A percentile compares a stretch with the other conserved stretches of the same genome.
phyloP scores from a whole-genome alignment of 2,113 vertebrate species.

The Echinops telfairi region DNA sequence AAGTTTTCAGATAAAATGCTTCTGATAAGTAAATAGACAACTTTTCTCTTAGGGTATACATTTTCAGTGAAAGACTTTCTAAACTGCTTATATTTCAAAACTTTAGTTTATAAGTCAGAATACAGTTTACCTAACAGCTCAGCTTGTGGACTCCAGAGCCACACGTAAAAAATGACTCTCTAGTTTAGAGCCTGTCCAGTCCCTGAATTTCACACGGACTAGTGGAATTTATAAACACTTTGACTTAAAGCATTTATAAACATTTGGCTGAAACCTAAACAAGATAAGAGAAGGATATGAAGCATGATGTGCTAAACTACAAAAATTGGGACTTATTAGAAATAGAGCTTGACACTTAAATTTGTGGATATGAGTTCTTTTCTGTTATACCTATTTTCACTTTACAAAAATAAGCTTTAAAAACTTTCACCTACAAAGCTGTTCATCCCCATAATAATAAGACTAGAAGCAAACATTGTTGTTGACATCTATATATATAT shows the following conservation, averaged over 20 bases:
- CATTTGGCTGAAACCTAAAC: background rate
- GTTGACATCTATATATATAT: background rate
- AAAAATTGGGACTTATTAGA: background rate
- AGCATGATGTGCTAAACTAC: background rate
- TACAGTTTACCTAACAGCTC: conserved; percentile 70
- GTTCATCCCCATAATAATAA: background rate
- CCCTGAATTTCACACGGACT: conserved; percentile 22
- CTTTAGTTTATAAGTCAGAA: conserved; percentile 66
- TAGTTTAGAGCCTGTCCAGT: conserved; percentile 69
- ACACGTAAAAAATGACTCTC: conserved; percentile 72
- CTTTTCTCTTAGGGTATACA: conserved; percentile 29
- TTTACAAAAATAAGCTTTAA: background rate
- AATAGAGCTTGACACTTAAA: background rate
- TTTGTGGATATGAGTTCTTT: background rate
- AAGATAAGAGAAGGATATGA: background rate
- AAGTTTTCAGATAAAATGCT: background rate
- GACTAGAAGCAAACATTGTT: background rate
- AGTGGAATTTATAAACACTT: conserved; percentile 66
- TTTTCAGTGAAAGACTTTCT: conserved; percentile 57
- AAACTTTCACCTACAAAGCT: background rate
- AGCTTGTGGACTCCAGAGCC: conserved; percentile 65
- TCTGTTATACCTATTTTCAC: background rate
- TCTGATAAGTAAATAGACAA: background rate
- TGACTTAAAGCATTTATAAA: conserved; percentile 19
- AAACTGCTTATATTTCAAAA: conserved; percentile 66